Evolutionary conservation across 2,113 vertebrate genomes (phyloP), one percentile per base, ranked within the genome.

Genomic region (Platichthys flesus): DNA sequence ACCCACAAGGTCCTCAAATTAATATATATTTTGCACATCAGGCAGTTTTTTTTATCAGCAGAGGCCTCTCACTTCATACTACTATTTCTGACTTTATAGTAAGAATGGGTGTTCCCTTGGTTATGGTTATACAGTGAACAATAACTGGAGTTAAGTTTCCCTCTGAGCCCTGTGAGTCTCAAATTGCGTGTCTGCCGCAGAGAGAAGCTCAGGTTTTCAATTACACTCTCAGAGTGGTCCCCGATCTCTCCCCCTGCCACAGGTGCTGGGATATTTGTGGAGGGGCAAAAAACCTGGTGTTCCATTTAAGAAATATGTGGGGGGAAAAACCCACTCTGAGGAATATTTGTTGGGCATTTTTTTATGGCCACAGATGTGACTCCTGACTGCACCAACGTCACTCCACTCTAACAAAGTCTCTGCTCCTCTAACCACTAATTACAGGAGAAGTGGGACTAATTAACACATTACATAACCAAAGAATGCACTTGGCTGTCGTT

Each of bases 21-120:
- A 81, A 81, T 71, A 74, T 71, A 74, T 75, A 79, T 73, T 85
- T 78, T 82, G 83, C 75, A 77, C 73, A 67, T 76, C 80, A 87
- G 80, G 72, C 58, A 84, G 13, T 49, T 49, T 90, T 18, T 89
- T 56, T 90, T 89, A 91, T 87, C 88, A 90, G 84, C 79, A 57
- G 65, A 80, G 66, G 70, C 84, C 89, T 88, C 75, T 89, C 88
- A 88, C 75, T 84, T 88, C 66, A 73, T 91, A 24, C 28, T 59
- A 71, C 79, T 85, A 80, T 90, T 87, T 91, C 89, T 76, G 59
- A 85, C 85, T 91, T 93, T 89, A 88, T 82, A 83, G 85, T 77
- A 79, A 86, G 81, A 88, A 85, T 86, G 86, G 85, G 89, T 87
- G 90, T 93, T 93, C 63, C 90, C 88, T 79, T 81, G 82, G 83